Percentiles rank a stretch among this genome's conserved stretches.
phyloP scores from a whole-genome alignment of 2,888 invertebrate species.

The Coelopa pilipes region DNA sequence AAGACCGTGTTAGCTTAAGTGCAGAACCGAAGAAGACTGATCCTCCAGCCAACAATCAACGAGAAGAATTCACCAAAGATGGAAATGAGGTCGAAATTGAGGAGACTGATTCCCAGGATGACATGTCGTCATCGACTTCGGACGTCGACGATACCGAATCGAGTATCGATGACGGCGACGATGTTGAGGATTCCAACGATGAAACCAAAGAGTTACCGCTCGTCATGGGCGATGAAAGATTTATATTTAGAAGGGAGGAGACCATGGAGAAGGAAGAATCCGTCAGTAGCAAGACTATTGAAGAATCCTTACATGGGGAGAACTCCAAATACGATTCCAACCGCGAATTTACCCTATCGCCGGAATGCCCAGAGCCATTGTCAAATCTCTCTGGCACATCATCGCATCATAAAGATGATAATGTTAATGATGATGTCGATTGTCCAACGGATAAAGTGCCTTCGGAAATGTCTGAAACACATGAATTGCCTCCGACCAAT shows the following conservation, averaged over 20 bases:
- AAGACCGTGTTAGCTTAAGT: not conserved
- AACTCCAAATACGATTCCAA: conserved; percentile 37
- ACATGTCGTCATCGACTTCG: not conserved
- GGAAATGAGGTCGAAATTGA: not conserved
- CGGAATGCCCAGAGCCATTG: not conserved
- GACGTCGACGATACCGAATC: not conserved
- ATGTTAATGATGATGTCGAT: conserved; percentile 40
- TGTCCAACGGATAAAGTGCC: too few relatives aligned
- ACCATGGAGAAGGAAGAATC: not conserved
- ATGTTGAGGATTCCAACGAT: not conserved
- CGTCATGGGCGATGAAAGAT: not conserved
- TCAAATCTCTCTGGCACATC: not conserved
- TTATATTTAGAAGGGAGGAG: not conserved
- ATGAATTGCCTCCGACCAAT: too few relatives aligned
- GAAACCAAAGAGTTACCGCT: not conserved
- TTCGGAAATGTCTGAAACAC: too few relatives aligned
- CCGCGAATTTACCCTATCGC: not conserved
- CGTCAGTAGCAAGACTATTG: not conserved
- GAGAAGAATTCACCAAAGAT: not conserved
- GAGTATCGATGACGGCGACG: not conserved
- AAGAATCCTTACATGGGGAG: conserved; percentile 14
- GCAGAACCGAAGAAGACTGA: not conserved
- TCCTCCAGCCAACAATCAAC: not conserved
- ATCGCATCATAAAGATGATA: conserved; percentile 42
- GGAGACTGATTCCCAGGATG: not conserved